Evolutionary conservation across 2,113 vertebrate genomes (phyloP).

Genomic region (human (Homo sapiens)): GRCh38 chr16:82696501-82697000

Average conservation of each 20-base stretch:
- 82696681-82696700: neutral
- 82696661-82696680: neutral
- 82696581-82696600: neutral
- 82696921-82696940: neutral
- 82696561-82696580: neutral
- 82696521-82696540: neutral
- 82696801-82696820: neutral
- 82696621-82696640: neutral
- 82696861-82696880: neutral
- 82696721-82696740: neutral
- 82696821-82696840: neutral
- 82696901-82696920: neutral
- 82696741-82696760: neutral
- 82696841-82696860: no score
- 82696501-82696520: neutral
- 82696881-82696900: neutral
- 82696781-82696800: neutral
- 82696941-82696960: neutral
- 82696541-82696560: neutral
- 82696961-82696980: neutral
- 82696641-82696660: neutral
- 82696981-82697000: neutral
- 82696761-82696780: neutral
- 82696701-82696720: neutral
- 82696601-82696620: neutral